Base-by-base conservation (phyloP, 1,140 invertebrate species). In the Lordiphosa mommai region DNA sequence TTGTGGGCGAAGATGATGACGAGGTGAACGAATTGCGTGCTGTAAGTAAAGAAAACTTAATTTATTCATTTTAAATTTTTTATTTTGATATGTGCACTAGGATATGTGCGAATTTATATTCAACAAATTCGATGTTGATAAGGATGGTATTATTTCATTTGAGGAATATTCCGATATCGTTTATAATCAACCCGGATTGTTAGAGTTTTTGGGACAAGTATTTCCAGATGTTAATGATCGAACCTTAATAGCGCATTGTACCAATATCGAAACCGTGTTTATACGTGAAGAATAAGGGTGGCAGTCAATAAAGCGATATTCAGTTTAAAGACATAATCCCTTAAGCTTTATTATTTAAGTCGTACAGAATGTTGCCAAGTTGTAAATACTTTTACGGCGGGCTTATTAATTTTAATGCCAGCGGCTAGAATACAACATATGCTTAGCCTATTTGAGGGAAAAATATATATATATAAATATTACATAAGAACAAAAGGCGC, bases 91-190 rank as follows among this genome's bases (percentile, higher is more conserved):
- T 53, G 0, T 13, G 3, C 5, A n/a, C 1, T 14, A 87, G 92
- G 96, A 97, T 71, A 90, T 97, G 79, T 93, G 96, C n/a, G 96
- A 97, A 63, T 91, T 95, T 16, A 90, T 95, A 52, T 88, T 95
- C 13, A 94, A 93, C 53, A 93, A 94, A 61, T 91, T 96, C 89
- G 96, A 97, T 77, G 51, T 90, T 1, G 95, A 97, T 85, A 91
- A 94, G 53, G 96, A 97, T 84, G 94, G 95, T 1, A 90, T 93
- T 56, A 92, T 97, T 10, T 93, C 93, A 1, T 92, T 92, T 60
- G 89, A 92, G 0, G 96, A 97, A 88, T 97, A 94, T 77, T 87
- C 90, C 38, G 86, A 88, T 1, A 91, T 93, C 0, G 94, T 96
- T 0, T 74, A 89, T 37, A 90, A 90, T 8, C 93, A 96, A 47